These are phyloP conservation scores for Mesorhabditis sp. DNA, from an alignment of 2,888 invertebrate species.

Conservation along the genomic window DNA sequence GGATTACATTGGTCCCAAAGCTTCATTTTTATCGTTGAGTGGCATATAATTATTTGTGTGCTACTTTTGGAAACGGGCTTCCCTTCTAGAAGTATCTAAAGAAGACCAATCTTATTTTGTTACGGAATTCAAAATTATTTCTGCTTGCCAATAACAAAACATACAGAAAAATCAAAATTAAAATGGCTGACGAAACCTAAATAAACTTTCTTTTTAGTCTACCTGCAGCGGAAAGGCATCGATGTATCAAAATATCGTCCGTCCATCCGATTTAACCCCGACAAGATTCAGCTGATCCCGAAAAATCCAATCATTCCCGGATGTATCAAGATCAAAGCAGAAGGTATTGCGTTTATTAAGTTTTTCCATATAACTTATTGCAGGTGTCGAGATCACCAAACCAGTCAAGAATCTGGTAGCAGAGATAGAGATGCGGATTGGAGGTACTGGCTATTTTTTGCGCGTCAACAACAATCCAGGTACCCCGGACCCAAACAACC, in stretches of 20 bases:
- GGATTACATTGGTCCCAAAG: too few relatives aligned
- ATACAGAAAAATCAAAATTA: too few relatives aligned
- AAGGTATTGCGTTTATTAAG: conserved; percentile 24
- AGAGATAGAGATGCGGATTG: conserved; percentile 57
- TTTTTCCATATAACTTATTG: neutral
- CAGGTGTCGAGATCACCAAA: conserved; percentile 45
- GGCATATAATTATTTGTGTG: too few relatives aligned
- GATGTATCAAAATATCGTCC: conserved; percentile 55
- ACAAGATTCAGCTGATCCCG: conserved; percentile 55
- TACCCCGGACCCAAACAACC: conserved; percentile 56
- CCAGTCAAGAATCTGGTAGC: conserved; percentile 54
- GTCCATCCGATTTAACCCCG: conserved; percentile 55
- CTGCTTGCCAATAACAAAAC: too few relatives aligned
- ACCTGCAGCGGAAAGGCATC: conserved; percentile 52
- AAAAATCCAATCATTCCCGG: conserved; percentile 57
- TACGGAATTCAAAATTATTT: too few relatives aligned
- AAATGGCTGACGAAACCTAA: neutral
- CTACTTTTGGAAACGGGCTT: too few relatives aligned
- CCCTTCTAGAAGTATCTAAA: too few relatives aligned
- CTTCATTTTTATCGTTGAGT: too few relatives aligned
- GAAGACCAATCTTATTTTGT: too few relatives aligned
- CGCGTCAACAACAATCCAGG: conserved; percentile 21
- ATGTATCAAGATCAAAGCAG: conserved; percentile 56
- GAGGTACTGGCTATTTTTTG: conserved; percentile 22
- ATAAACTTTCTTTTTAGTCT: conserved; percentile 43